Percentiles rank a stretch among this genome's conserved stretches.
phyloP scores from a whole-genome alignment of 2,888 invertebrate species.

The Eupithecia dodoneata region DNA sequence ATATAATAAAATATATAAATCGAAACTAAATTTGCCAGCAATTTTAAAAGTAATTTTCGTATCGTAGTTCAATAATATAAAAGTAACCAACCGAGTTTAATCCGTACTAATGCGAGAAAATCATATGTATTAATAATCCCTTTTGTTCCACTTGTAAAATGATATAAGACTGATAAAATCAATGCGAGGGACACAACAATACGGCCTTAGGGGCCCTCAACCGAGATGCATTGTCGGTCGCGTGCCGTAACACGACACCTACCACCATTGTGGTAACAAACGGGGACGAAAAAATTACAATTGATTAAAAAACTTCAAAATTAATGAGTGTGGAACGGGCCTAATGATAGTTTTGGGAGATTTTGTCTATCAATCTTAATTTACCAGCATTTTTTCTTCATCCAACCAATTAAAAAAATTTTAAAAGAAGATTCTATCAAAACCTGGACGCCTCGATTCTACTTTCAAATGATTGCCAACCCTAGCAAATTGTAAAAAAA shows the following conservation, averaged over 20 bases:
- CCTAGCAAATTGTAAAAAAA: not conserved
- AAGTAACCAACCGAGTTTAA: constrained; percentile 12
- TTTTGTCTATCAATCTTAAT: constrained; percentile 11
- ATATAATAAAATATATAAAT: no score
- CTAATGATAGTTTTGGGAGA: constrained; percentile 3
- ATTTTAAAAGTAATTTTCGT: no score
- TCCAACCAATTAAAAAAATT: not conserved
- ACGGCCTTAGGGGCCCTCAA: constrained; percentile 62
- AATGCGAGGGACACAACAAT: constrained; percentile 68
- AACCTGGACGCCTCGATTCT: not conserved
- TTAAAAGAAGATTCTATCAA: not conserved
- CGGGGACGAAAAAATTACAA: constrained; percentile 51
- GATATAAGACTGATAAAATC: constrained; percentile 73
- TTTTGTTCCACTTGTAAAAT: constrained; percentile 64
- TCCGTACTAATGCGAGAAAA: constrained; percentile 32
- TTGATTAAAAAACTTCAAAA: constrained; percentile 37
- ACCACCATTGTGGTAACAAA: constrained; percentile 68
- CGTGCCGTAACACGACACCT: constrained; percentile 75
- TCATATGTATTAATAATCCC: constrained; percentile 40
- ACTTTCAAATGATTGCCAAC: not conserved
- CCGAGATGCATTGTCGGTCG: constrained; percentile 63
- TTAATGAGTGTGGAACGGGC: constrained; percentile 28
- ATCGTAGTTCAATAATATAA: not conserved
- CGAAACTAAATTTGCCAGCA: no score
- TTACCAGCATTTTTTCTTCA: not conserved